Evolutionary conservation across 2,888 invertebrate genomes (phyloP).

Genomic region (Drosophila monieri): DNA sequence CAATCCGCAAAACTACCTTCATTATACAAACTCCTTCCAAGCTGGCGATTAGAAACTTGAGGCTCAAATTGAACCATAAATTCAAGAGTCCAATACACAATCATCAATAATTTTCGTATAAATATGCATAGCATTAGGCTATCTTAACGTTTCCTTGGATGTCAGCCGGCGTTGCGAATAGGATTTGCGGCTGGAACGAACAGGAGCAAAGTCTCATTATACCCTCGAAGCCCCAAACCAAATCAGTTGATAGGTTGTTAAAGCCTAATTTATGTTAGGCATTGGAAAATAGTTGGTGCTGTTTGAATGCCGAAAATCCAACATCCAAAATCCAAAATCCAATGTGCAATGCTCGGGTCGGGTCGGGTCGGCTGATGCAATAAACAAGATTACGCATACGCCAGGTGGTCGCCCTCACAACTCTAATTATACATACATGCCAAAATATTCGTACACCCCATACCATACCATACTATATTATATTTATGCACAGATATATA

Average conservation of each 20-base stretch:
- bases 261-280: slow-evolving; percentile 65
- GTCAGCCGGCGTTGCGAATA: slow-evolving; percentile 58
- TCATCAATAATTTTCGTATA: slow-evolving; percentile 43
- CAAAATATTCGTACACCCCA: slow-evolving; percentile 8
- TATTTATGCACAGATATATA: slow-evolving; percentile 25
- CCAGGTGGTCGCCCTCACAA: slow-evolving; percentile 17
- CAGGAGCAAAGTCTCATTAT: slow-evolving; percentile 16
- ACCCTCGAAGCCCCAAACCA: background rate
- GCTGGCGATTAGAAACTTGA: background rate
- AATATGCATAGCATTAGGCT: slow-evolving; percentile 64
- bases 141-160: slow-evolving; percentile 13
- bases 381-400: slow-evolving; percentile 72
- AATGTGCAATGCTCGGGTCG: slow-evolving; percentile 49
- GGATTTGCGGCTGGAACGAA: slow-evolving; percentile 52
- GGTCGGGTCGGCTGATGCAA: slow-evolving; percentile 38
- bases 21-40: background rate
- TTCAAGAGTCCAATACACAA: slow-evolving; percentile 12
- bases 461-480: slow-evolving; percentile 1
- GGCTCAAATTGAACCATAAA: background rate
- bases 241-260: slow-evolving; percentile 16
- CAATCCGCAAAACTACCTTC: background rate
- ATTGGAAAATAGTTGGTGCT: slow-evolving; percentile 56
- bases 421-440: slow-evolving; percentile 22
- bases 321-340: slow-evolving; percentile 28
- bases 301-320: slow-evolving; percentile 18